Evolutionary conservation across 2,113 vertebrate genomes (phyloP).

Genomic region (Neogale vison): DNA sequence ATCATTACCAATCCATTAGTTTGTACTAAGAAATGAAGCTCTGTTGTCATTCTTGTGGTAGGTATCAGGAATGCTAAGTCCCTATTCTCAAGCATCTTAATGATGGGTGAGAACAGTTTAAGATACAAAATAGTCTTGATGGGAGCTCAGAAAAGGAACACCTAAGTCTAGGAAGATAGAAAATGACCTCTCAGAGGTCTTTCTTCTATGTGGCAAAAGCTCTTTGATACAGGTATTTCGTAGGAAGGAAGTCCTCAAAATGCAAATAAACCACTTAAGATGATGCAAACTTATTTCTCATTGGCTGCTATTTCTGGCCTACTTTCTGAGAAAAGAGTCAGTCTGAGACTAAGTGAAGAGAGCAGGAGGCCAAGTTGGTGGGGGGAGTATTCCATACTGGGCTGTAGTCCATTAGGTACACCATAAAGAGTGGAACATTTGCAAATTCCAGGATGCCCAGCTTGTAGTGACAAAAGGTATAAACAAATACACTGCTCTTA

Average conservation of each 20-base stretch:
- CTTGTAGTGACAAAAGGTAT: not conserved
- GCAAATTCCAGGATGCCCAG: not conserved
- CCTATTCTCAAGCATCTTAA: not conserved
- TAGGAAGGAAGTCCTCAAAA: not conserved
- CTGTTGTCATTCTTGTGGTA: not conserved
- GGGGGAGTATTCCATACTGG: not conserved
- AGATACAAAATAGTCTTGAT: not conserved
- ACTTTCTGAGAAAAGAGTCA: not conserved
- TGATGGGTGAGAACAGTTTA: not conserved
- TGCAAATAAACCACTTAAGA: conserved; percentile 6
- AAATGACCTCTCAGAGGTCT: not conserved
- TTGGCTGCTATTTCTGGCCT: not conserved
- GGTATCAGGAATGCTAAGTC: not conserved
- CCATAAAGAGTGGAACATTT: not conserved
- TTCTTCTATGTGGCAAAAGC: not conserved
- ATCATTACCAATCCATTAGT: not conserved
- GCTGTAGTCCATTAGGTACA: not conserved
- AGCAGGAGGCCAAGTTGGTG: too few species aligned
- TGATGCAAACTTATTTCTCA: not conserved
- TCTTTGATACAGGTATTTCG: not conserved
- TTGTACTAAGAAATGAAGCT: not conserved
- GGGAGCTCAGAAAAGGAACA: not conserved
- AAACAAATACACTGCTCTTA: not conserved
- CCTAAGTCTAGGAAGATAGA: not conserved
- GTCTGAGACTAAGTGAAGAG: not conserved